A percentile compares a stretch with the other conserved stretches of the same genome.
These are phyloP conservation scores for Catalaphyllia jardinei DNA, from an alignment of 64 coral and sea anemone species.

Conservation along the genomic window DNA sequence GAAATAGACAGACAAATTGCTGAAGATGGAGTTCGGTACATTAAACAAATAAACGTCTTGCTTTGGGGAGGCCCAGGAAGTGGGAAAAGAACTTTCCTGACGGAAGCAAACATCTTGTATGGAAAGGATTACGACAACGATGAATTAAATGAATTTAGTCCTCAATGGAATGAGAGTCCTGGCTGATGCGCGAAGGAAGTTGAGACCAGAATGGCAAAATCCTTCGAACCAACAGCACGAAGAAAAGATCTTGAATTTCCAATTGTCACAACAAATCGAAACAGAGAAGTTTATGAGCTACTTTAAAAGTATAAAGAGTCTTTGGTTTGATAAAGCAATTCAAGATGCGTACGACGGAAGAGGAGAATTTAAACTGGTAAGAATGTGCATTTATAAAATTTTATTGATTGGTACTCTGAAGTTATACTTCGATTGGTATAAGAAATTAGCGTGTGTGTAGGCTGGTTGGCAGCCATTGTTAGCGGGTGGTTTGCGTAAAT, in stretches of 20 bases:
- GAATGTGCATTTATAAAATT: not conserved
- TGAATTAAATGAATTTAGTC: slow-evolving; percentile 87
- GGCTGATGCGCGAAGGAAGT: slow-evolving; percentile 94
- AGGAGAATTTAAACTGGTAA: slow-evolving; percentile 96
- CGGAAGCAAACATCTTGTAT: slow-evolving; percentile 98
- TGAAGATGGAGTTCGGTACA: slow-evolving; percentile 88
- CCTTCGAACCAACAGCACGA: slow-evolving; percentile 64
- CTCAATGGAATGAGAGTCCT: slow-evolving; percentile 99
- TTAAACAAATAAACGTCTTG: slow-evolving; percentile 93
- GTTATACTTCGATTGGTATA: no score
- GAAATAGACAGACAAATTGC: slow-evolving; percentile 97
- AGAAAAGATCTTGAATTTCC: slow-evolving; percentile 85
- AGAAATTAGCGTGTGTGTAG: no score
- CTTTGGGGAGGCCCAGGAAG: slow-evolving; percentile 91
- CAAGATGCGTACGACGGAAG: slow-evolving; percentile 88
- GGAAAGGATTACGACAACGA: slow-evolving; percentile 90
- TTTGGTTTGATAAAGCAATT: slow-evolving; percentile 94
- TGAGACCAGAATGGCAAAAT: slow-evolving; percentile 89
- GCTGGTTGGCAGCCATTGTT: no score
- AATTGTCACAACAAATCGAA: slow-evolving; percentile 87
- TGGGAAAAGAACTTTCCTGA: slow-evolving; percentile 97
- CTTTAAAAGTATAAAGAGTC: slow-evolving; percentile 71
- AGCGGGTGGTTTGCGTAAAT: no score
- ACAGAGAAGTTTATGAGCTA: slow-evolving; percentile 93
- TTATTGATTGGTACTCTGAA: no score